Evolutionary conservation across 2,888 invertebrate genomes (phyloP).

Genomic region (Drosophila quinaria): DNA sequence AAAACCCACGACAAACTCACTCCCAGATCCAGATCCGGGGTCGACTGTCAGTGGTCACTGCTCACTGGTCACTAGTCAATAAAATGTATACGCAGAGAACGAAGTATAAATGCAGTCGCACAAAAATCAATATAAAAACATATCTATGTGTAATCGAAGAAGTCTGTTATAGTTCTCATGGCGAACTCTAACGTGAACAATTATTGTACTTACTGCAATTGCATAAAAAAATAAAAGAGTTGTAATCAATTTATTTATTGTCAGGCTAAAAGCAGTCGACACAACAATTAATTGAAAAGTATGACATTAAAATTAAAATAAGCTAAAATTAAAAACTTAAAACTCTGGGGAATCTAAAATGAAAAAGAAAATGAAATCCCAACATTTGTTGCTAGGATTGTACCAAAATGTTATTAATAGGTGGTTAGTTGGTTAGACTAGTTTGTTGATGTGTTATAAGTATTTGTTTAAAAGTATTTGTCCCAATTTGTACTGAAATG

Average conservation of each 20-base stretch:
- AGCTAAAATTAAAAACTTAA: no score
- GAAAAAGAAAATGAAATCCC: no score
- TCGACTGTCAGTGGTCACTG: slow-evolving; percentile 15
- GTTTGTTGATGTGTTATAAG: neutral
- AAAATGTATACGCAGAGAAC: neutral
- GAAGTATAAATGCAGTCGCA: neutral
- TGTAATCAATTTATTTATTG: no score
- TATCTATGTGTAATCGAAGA: neutral
- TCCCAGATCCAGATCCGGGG: neutral
- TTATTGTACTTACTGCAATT: neutral
- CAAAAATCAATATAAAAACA: slow-evolving; percentile 17
- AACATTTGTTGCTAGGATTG: no score
- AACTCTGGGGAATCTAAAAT: no score
- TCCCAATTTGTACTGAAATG: no score
- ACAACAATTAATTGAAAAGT: no score
- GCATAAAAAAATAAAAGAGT: neutral
- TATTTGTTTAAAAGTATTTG: neutral
- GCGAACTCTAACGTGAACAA: neutral
- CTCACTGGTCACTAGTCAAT: neutral
- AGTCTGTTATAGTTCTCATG: neutral
- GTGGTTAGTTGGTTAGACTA: no score
- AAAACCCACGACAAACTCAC: slow-evolving; percentile 23
- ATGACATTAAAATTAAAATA: no score
- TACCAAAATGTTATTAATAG: no score
- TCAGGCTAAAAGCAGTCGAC: no score